Evolutionary conservation across 2,113 vertebrate species (phyloP), one percentile per base, ranked within the genome.

Genomic region (Rattus rattus): DNA sequence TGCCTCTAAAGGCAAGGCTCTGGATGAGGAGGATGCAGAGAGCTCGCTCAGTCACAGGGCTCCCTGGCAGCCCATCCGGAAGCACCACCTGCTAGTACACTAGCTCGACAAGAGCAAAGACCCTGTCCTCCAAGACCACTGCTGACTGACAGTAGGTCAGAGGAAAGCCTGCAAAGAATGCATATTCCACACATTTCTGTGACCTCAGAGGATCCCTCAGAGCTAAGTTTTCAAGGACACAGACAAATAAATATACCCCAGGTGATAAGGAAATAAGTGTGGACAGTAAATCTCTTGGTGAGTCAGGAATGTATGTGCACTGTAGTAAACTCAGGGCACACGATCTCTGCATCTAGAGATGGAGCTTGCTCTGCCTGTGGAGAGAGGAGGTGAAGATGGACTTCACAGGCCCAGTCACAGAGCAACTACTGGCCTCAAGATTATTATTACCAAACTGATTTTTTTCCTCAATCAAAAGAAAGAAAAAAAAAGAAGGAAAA

Each of bases 181-280:
- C 20, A 65, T 2, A 30, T 2, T 2, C 26, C 59, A 47, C 26
- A 47, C 7, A 24, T 11, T 19, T 47, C n/a, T 61, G 14, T 5
- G 43, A 85, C 67, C 33, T 26, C 61, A 14, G 4, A 52, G 61
- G 33, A 65, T 10, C 36, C 61, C 30, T 72, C 14, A 0, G 36
- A 39, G 76, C 63, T 13, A 56, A 63, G 59, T 20, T 88, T 70
- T 85, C 91, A 84, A 87, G 94, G 54, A 63, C 76, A 94, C 30
- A 43, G 28, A 73, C 69, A 92, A 77, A 49, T 4, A 84, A 65
- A 61, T 1, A 0, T 28, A n/a, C 59, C 26, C 61, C 54, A 79
- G 10, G 26, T 54, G 69, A 24, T 8, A 39, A 90, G 33, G 70
- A 88, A 47, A 19, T 39, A n/a, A 56, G 17, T 39, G 22, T 43